Base-by-base conservation (phyloP, 1,140 invertebrate genomes). In the Zaprionus kolodkinae region DNA sequence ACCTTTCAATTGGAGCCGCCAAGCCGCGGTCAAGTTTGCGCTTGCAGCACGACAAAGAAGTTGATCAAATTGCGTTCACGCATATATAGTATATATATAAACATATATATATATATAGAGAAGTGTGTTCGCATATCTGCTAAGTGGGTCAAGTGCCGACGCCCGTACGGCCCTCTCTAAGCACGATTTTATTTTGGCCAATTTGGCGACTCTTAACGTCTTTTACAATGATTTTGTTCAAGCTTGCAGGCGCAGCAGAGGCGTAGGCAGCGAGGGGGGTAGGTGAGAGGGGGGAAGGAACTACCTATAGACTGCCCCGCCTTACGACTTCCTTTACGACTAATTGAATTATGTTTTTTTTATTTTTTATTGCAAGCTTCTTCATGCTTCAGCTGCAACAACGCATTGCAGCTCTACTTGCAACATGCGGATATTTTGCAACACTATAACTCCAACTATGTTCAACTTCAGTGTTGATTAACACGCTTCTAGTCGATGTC, bases 291-390 rank as follows among this genome's bases (percentile, higher is more conserved):
- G 15, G 15, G 0, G n/a, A n/a, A n/a, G n/a, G n/a, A n/a, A n/a
- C n/a, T n/a, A n/a, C n/a, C n/a, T n/a, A n/a, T n/a, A n/a, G n/a
- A 13, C 27, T 30, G 25, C n/a, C 55, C n/a, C 7, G 43, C 52
- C 10, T 72, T 79, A 54, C 70, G 70, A 84, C 80, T 88, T 78
- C 76, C 68, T 78, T 64, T 59, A 52, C 54, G 68, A 80, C 84
- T 88, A 88, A 87, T 87, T 88, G 84, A 87, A 88, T 87, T 88
- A 87, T 87, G 84, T 88, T 88, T 85, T 77, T 84, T 80, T 50
- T 68, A 77, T 86, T 71, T 65, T 70, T 57, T 55, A 6, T 30
- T 30, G 27, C 27, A 30, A 25, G 25, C 54, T 56, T 50, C 79
- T 84, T 87, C 80, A 87, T 80, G 84, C 80, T 78, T 87, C 56